phyloP scores from a whole-genome alignment of 2,797 vertebrate genomes.

The Mallotus villosus region DNA sequence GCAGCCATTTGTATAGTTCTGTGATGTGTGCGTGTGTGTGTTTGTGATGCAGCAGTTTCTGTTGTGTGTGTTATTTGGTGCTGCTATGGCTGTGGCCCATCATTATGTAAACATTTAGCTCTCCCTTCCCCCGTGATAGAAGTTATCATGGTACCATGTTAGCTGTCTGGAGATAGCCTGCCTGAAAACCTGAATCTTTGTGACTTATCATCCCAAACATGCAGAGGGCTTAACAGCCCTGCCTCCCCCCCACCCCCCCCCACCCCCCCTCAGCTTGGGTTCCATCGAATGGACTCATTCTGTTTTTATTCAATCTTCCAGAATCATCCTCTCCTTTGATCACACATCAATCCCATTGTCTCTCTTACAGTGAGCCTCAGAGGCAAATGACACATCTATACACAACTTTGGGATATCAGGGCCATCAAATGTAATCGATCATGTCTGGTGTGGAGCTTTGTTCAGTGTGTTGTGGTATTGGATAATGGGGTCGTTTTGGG shows the following conservation, averaged over 20 bases:
- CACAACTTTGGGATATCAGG: conserved; percentile 26
- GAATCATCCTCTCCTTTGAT: not conserved
- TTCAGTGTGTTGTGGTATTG: conserved; percentile 35
- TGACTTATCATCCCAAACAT: conserved; percentile 27
- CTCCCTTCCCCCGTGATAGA: not conserved
- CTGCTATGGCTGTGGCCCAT: conserved; percentile 5
- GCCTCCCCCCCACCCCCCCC: not conserved
- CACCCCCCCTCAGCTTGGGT: not conserved
- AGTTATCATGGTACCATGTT: conserved; percentile 33
- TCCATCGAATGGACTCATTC: not conserved
- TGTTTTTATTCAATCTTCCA: not conserved
- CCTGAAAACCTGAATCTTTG: conserved; percentile 62
- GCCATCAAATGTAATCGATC: conserved; percentile 20
- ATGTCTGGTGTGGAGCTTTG: conserved; percentile 40
- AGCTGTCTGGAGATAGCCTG: conserved; percentile 60
- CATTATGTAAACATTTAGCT: conserved; percentile 5
- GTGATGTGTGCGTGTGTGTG: not conserved
- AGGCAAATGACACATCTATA: not conserved
- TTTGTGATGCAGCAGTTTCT: not conserved
- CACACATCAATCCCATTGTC: not conserved
- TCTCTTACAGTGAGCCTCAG: not conserved
- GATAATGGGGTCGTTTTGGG: conserved; percentile 1
- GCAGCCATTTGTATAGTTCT: conserved; percentile 6
- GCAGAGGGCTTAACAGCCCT: not conserved
- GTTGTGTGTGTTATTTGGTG: not conserved